Conservation (phyloP, 2,113 vertebrate genomes). For the Channa argus region DNA sequence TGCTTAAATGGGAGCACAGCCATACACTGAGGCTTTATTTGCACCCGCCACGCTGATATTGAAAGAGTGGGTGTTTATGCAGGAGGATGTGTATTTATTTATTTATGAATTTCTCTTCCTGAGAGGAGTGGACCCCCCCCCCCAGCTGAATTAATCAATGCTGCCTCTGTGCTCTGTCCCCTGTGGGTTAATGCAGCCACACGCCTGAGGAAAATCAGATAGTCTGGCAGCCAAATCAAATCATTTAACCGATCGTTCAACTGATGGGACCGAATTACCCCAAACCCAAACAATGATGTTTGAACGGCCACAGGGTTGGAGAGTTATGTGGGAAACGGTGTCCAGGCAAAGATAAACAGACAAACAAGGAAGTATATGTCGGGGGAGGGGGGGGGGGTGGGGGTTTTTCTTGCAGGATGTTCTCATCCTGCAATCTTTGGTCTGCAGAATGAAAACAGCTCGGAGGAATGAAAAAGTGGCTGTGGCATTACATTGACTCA, state of each 20-base stretch:
- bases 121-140: conserved; percentile 31
- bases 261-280: conserved; percentile 40
- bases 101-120: conserved; percentile 51
- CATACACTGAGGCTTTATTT: conserved; percentile 4
- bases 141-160: conserved; percentile 66
- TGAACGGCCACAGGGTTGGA: not conserved
- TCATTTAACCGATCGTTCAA: conserved; percentile 56
- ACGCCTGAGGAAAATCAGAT: conserved; percentile 48
- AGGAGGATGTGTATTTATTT: conserved; percentile 46
- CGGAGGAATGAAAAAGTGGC: conserved; percentile 1
- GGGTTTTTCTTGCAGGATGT: not conserved
- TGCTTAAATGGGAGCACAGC: not conserved
- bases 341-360: not conserved
- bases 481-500: conserved; percentile 24
- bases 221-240: conserved; percentile 58
- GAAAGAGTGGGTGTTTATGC: conserved; percentile 32
- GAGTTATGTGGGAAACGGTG: conserved; percentile 23
- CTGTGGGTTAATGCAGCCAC: conserved; percentile 61
- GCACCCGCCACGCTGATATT: not conserved
- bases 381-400: too few relatives aligned
- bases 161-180: conserved; percentile 50
- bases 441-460: conserved; percentile 14
- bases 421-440: conserved; percentile 19
- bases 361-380: not conserved
- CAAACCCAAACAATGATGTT: conserved; percentile 30